Base-by-base conservation (phyloP, 2,113 vertebrate genomes). In the Oncorhynchus kisutch region DNA sequence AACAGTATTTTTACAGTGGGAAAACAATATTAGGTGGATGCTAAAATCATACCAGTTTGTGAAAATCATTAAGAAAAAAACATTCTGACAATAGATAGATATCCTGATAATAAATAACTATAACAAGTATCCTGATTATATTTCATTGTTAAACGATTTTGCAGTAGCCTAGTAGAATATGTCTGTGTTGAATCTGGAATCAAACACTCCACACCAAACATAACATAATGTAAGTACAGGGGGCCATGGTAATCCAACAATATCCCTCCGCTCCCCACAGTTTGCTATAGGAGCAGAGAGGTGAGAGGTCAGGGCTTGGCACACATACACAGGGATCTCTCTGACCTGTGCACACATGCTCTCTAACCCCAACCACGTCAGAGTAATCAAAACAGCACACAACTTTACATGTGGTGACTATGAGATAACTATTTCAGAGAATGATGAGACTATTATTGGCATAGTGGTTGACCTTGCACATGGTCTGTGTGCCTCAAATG, bases 391-490 rank as follows among this genome's bases (percentile, higher is more conserved):
- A 83, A 87, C 80, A 78, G 84, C 80, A 79, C 64, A 25, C 67
- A 27, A 45, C 31, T 34, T n/a, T 48, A 85, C 82, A 87, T 88
- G 82, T 81, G 82, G 79, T 76, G 83, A 76, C 80, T 77, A n/a
- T 78, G 80, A 83, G 82, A 85, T 82, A 89, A 89, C 78, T 87
- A 77, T 88, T 90, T 90, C 81, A 78, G 82, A 87, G 88, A 85
- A 88, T 60, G 86, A 87, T 78, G 81, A 86, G 70, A 80, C 86
- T 90, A 88, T 92, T 88, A 85, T 82, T 90, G 88, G 85, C 73
- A 1, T 57, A 14, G 79, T 25, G 73, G 78, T 77, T 88, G 87
- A 90, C 88, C 89, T 90, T 90, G 90, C 90, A 91, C 90, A 90
- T 92, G 89, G 86, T 92, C 72, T 22, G 67, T 29, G 81, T 71